Conservation (phyloP, 1,140 invertebrate genomes). For the Papilio helenus region DNA sequence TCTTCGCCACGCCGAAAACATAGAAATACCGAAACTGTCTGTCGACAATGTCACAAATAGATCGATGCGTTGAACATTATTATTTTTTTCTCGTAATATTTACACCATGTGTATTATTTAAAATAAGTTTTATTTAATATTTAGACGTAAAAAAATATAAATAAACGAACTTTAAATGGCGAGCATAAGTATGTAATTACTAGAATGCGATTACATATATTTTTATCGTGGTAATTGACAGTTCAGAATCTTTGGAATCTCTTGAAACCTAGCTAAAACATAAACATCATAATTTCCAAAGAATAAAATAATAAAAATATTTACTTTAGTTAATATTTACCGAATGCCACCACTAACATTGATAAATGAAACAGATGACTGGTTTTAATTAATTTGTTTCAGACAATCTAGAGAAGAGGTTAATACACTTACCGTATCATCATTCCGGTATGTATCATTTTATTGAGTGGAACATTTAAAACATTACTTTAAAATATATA, state of each 20-base stretch:
- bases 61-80: constrained; percentile 40
- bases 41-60: constrained; percentile 63
- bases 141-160: too few relatives aligned
- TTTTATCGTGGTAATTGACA: too few relatives aligned
- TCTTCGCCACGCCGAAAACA: constrained; percentile 68
- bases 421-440: neutral
- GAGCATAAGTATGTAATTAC: too few relatives aligned
- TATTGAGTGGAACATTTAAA: neutral
- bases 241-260: too few relatives aligned
- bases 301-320: neutral
- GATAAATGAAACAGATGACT: neutral
- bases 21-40: constrained; percentile 68
- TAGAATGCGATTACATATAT: too few relatives aligned
- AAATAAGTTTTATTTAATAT: too few relatives aligned
- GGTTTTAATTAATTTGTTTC: neutral
- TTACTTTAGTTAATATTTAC: neutral
- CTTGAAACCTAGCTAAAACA: too few relatives aligned
- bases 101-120: too few relatives aligned
- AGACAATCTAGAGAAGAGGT: neutral
- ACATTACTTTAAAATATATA: neutral
- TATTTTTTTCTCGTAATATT: too few relatives aligned
- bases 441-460: neutral
- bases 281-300: too few relatives aligned
- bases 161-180: too few relatives aligned
- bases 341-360: neutral